Conservation (phyloP, 2,888 invertebrate genomes). For the Aleiodes testaceus region DNA sequence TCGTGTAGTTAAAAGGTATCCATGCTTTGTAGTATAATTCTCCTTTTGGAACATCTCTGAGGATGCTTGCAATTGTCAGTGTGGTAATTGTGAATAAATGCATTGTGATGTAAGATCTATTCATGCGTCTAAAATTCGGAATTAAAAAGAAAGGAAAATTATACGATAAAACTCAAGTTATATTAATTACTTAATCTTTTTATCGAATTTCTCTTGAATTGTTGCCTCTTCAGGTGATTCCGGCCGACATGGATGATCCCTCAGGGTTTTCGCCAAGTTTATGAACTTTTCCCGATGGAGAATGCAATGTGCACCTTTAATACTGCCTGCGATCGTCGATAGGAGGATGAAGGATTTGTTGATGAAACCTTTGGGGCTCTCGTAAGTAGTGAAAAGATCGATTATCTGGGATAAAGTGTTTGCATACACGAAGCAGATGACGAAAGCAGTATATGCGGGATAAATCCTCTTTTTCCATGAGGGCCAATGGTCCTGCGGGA, state of each 20-base stretch:
- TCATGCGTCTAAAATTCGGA: background rate
- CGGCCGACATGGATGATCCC: background rate
- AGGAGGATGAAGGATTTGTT: conserved; percentile 22
- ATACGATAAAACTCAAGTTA: background rate
- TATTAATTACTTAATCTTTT: conserved; percentile 16
- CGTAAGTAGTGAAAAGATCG: conserved; percentile 11
- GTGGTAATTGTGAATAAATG: conserved; percentile 32
- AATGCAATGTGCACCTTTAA: conserved; percentile 15
- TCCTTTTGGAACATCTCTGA: conserved; percentile 38
- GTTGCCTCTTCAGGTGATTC: background rate
- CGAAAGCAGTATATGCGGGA: conserved; percentile 13
- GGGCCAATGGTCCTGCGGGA: background rate
- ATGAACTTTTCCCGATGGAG: background rate
- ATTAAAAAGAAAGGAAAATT: background rate
- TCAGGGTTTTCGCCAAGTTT: background rate
- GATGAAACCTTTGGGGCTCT: conserved; percentile 16
- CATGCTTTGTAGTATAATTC: conserved; percentile 52
- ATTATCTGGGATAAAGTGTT: conserved; percentile 29
- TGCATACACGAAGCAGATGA: conserved; percentile 17
- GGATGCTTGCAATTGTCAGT: conserved; percentile 40
- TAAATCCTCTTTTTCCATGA: conserved; percentile 15
- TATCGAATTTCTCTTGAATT: background rate
- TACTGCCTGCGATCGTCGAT: background rate
- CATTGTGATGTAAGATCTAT: conserved; percentile 5
- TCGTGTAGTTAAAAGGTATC: conserved; percentile 50